phyloP scores from a whole-genome alignment of 2,113 vertebrate genomes.

The Oophaga pumilio region DNA sequence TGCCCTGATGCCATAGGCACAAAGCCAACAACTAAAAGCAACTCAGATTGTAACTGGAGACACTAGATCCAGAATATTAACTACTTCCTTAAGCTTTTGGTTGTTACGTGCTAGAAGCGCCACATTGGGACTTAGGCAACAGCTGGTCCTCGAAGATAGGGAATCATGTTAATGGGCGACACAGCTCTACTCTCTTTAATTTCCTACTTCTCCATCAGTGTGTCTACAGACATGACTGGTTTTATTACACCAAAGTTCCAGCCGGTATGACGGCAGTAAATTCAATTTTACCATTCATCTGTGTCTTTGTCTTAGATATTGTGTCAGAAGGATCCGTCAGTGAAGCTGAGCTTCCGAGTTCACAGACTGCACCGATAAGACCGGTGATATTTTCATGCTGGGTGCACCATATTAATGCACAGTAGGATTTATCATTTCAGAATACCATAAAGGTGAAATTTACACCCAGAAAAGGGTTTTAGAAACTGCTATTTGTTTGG shows the following conservation, averaged over 20 bases:
- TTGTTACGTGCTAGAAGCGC: background rate
- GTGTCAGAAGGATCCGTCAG: background rate
- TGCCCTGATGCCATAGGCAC: background rate
- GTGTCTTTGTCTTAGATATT: slow-evolving; percentile 41
- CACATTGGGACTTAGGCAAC: background rate
- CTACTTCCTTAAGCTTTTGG: background rate
- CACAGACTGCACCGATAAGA: background rate
- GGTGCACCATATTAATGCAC: background rate
- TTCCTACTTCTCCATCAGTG: slow-evolving; percentile 24
- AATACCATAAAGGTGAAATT: background rate
- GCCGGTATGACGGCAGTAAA: slow-evolving; percentile 13
- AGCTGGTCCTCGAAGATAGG: slow-evolving; percentile 38
- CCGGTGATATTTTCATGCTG: slow-evolving; percentile 12
- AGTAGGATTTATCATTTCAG: background rate
- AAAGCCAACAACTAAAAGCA: background rate
- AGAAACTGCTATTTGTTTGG: background rate
- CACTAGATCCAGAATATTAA: background rate
- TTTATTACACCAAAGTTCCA: slow-evolving; percentile 26
- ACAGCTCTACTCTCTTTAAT: slow-evolving; percentile 26
- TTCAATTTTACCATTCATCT: slow-evolving; percentile 32
- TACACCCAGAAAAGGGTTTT: background rate
- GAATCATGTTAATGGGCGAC: slow-evolving; percentile 6
- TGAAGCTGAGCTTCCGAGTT: background rate
- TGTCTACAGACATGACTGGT: slow-evolving; percentile 15
- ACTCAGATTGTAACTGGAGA: background rate